phyloP scores from a whole-genome alignment of 1,140 invertebrate genomes.

The Drepana arcuata region DNA sequence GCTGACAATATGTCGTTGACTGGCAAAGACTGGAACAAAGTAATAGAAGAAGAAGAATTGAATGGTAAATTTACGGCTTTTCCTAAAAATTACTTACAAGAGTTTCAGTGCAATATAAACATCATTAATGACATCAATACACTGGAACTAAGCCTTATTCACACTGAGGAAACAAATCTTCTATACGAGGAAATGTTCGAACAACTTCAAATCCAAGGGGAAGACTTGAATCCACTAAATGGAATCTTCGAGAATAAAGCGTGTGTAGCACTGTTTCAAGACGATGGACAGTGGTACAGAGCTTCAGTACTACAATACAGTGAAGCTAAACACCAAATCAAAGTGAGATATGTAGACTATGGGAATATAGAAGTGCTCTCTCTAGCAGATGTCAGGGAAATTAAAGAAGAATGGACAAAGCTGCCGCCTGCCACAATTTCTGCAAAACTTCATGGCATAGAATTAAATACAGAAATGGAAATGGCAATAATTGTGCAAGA shows the following conservation, averaged over 20 bases:
- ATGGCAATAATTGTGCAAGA: conserved; percentile 19
- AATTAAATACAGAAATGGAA: conserved; percentile 33
- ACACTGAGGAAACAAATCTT: conserved; percentile 25
- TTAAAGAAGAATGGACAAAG: conserved; percentile 30
- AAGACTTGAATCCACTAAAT: conserved; percentile 26
- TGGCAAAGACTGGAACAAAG: conserved; percentile 42
- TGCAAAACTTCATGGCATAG: conserved; percentile 29
- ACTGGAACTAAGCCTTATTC: conserved; percentile 36
- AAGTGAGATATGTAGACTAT: conserved; percentile 61
- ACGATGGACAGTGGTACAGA: conserved; percentile 51
- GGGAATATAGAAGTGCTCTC: conserved; percentile 46
- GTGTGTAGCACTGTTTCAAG: conserved; percentile 47
- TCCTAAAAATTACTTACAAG: conserved; percentile 17
- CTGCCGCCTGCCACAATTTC: conserved; percentile 38
- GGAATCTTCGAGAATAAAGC: conserved; percentile 55
- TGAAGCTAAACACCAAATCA: conserved; percentile 31
- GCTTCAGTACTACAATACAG: conserved; percentile 47
- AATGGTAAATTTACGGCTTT: conserved; percentile 25
- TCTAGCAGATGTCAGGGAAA: conserved; percentile 40
- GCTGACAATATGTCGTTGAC: conserved; percentile 19
- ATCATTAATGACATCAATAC: conserved; percentile 32
- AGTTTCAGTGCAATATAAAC: conserved; percentile 40
- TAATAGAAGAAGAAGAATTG: conserved; percentile 30
- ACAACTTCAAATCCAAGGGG: conserved; percentile 27
- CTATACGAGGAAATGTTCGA: conserved; percentile 38